Evolutionary conservation across 2,113 vertebrate genomes (phyloP), one percentile per base, ranked within the genome.

Genomic region (Hipposideros armiger): DNA sequence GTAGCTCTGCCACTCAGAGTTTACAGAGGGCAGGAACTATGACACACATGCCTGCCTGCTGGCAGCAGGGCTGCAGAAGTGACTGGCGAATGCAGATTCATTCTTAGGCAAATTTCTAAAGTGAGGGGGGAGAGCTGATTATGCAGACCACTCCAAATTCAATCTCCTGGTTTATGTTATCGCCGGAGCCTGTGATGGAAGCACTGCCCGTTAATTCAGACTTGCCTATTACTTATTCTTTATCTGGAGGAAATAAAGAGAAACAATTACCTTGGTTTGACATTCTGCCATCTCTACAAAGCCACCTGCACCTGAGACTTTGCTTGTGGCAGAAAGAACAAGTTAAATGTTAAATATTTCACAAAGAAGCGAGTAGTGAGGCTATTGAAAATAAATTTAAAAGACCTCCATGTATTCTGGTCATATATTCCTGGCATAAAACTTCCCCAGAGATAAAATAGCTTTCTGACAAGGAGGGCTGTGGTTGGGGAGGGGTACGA

Each of bases 331-430:
- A 96, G 97, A 97, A 98, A 97, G 97, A 97, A 97, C 82, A 66
- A 93, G 83, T 97, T 98, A 94, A 98, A 97, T 90, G 95, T 94
- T 91, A 93, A 98, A 91, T 98, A 96, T 98, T 98, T 98, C 97
- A 97, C 94, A 96, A 86, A 84, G 83, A 90, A 93, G 93, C 85
- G 80, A 95, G 95, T 20, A 81, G 87, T 83, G 20, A 87, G 92
- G 95, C 6, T 3, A 95, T 77, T 91, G 95, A 98, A 94, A 95
- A 97, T 90, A 97, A 97, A 97, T 97, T 96, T 97, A 94, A 97
- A 94, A 97, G 91, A 95, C 92, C 97, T 86, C 97, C 90, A 80
- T 94, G 92, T 91, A 90, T 96, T 98, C 5, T 20, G 97, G 83
- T 96, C 54, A 9, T 96, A 96, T 97, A 98, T 93, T 81, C 91